Percentiles rank a stretch among this genome's conserved stretches.
phyloP scores from a whole-genome alignment of 2,888 invertebrate species.

The Meganola albula region DNA sequence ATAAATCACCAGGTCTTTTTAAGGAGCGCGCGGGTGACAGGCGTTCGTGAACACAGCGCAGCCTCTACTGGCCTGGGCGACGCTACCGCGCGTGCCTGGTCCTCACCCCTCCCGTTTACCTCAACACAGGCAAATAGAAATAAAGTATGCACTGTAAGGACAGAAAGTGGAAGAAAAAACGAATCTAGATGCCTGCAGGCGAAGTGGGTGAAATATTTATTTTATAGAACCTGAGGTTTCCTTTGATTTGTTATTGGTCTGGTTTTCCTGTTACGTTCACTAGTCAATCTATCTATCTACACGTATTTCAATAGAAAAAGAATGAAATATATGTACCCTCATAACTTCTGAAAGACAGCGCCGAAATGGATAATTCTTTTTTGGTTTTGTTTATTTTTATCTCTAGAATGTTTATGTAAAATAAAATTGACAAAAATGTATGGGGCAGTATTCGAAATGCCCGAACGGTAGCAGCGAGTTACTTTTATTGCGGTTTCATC shows the following conservation, averaged over 20 bases:
- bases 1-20: slow-evolving; percentile 44
- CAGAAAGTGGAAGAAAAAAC: slow-evolving; percentile 63
- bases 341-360: no score
- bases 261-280: no score
- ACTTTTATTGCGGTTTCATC: no score
- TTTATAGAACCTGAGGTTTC: slow-evolving; percentile 20
- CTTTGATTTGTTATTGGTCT: slow-evolving; percentile 20
- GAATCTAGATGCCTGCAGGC: slow-evolving; percentile 50
- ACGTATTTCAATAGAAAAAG: no score
- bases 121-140: slow-evolving; percentile 73
- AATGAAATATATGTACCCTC: no score
- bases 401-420: no score
- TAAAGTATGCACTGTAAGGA: slow-evolving; percentile 73
- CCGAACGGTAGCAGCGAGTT: no score
- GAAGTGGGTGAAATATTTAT: slow-evolving; percentile 27
- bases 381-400: no score
- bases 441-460: no score
- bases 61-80: slow-evolving; percentile 73
- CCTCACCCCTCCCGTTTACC: slow-evolving; percentile 54
- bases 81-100: slow-evolving; percentile 69
- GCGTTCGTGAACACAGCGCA: slow-evolving; percentile 51
- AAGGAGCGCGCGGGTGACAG: slow-evolving; percentile 38
- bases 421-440: no score
- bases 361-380: no score
- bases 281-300: no score